These are phyloP conservation scores for Hippoglossus hippoglossus DNA, from an alignment of 2,797 vertebrate genomes.

Conservation along the genomic window DNA sequence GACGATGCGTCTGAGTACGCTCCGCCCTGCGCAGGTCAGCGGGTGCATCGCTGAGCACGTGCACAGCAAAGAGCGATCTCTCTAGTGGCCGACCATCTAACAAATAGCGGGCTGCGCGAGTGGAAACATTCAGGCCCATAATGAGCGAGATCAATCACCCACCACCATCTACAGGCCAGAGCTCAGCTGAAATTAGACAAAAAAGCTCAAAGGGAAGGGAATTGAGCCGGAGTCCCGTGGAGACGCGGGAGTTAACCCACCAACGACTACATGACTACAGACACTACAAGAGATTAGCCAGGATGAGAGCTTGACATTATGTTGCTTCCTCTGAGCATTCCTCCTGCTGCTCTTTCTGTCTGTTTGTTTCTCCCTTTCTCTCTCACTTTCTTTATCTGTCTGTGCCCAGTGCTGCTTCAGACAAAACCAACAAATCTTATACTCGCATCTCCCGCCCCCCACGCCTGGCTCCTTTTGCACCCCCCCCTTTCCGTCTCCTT, in stretches of 20 bases:
- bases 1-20: background rate
- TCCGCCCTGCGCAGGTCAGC: background rate
- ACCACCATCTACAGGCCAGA: constrained; percentile 16
- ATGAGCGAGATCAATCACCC: constrained; percentile 67
- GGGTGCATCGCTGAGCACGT: background rate
- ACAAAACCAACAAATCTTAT: constrained; percentile 47
- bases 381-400: constrained; percentile 31
- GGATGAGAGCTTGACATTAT: constrained; percentile 48
- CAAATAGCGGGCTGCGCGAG: constrained; percentile 32
- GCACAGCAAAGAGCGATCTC: constrained; percentile 8
- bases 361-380: constrained; percentile 2
- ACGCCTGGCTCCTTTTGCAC: background rate
- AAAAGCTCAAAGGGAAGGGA: constrained; percentile 49
- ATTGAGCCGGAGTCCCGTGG: constrained; percentile 49
- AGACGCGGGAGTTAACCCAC: constrained; percentile 51
- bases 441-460: constrained; percentile 9
- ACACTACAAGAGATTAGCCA: constrained; percentile 54
- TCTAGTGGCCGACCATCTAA: constrained; percentile 24
- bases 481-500: background rate
- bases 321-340: constrained; percentile 49
- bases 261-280: constrained; percentile 40
- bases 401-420: constrained; percentile 7
- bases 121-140: constrained; percentile 48
- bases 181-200: constrained; percentile 60
- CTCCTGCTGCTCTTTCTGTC: constrained; percentile 7